These are phyloP conservation scores for Chesias legatella DNA, from an alignment of 2,888 invertebrate genomes.

Conservation along the genomic window DNA sequence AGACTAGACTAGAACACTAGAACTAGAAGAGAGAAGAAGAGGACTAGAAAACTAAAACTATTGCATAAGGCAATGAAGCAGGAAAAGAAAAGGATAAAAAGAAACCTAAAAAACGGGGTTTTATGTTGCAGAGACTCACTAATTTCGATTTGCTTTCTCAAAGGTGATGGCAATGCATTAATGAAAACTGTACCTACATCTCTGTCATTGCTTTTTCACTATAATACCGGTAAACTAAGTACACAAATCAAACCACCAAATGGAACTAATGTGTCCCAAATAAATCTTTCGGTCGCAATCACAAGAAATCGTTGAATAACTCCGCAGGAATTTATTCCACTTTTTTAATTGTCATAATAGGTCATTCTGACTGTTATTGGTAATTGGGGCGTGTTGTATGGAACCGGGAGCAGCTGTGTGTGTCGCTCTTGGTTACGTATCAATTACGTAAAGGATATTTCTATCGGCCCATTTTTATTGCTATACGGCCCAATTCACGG, in stretches of 20 bases:
- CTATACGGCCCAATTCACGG: conserved; percentile 20
- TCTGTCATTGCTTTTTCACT: no score
- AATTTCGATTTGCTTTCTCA: conserved; percentile 69
- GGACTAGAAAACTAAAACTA: conserved; percentile 35
- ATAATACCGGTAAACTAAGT: no score
- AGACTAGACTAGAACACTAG: no score
- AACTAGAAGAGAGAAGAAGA: no score
- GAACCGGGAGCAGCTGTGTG: conserved; percentile 28
- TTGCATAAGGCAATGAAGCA: conserved; percentile 26
- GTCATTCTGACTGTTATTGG: conserved; percentile 26
- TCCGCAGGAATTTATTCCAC: conserved; percentile 19
- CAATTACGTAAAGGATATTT: conserved; percentile 25
- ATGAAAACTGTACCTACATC: no score
- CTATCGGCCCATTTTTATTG: conserved; percentile 21
- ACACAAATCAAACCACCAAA: no score
- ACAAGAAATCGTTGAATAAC: conserved; percentile 11
- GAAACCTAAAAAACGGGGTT: conserved; percentile 55
- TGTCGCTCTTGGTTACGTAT: conserved; percentile 29
- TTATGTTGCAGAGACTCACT: conserved; percentile 58
- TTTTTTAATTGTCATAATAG: conserved; percentile 29
- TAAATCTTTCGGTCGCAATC: conserved; percentile 2
- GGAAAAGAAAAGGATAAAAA: conserved; percentile 49
- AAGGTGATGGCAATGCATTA: conserved; percentile 53
- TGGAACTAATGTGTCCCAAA: not conserved
- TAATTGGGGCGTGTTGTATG: conserved; percentile 19